Percentiles rank a stretch among this genome's conserved stretches.
These are phyloP conservation scores for Lacanobia oleracea DNA, from an alignment of 2,888 invertebrate genomes.

Conservation along the genomic window DNA sequence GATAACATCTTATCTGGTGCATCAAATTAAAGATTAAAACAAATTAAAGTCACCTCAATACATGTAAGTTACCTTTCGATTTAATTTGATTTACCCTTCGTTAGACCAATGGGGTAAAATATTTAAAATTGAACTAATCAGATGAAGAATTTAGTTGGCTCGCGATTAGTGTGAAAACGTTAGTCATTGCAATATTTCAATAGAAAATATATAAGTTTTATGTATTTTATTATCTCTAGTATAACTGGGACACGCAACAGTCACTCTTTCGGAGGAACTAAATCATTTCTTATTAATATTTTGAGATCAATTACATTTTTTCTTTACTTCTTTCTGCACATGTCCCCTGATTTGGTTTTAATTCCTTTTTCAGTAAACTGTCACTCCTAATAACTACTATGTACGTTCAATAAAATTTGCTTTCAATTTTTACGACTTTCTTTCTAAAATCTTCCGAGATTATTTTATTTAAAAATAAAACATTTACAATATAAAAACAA, in stretches of 20 bases:
- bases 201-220: slow-evolving; percentile 63
- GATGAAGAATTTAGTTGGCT: slow-evolving; percentile 8
- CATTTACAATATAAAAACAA: slow-evolving; percentile 55
- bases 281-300: slow-evolving; percentile 78
- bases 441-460: slow-evolving; percentile 35
- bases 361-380: slow-evolving; percentile 51
- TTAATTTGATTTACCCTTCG: slow-evolving; percentile 25
- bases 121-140: slow-evolving; percentile 8
- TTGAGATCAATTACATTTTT: slow-evolving; percentile 84
- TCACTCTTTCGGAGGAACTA: slow-evolving; percentile 83
- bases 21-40: background rate
- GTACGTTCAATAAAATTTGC: slow-evolving; percentile 28
- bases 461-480: slow-evolving; percentile 42
- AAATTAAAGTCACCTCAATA: slow-evolving; percentile 6
- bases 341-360: slow-evolving; percentile 73
- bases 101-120: slow-evolving; percentile 16
- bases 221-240: slow-evolving; percentile 72
- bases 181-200: slow-evolving; percentile 53
- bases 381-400: slow-evolving; percentile 46
- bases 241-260: slow-evolving; percentile 78
- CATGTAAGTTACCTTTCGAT: background rate
- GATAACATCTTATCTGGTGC: background rate
- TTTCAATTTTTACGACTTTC: slow-evolving; percentile 37
- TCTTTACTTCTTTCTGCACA: slow-evolving; percentile 62
- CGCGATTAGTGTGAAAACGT: slow-evolving; percentile 43